A percentile compares a stretch with the other conserved stretches of the same genome.
These are phyloP conservation scores for Leptosomus discolor DNA, from an alignment of 2,113 vertebrate species.

Conservation along the genomic window DNA sequence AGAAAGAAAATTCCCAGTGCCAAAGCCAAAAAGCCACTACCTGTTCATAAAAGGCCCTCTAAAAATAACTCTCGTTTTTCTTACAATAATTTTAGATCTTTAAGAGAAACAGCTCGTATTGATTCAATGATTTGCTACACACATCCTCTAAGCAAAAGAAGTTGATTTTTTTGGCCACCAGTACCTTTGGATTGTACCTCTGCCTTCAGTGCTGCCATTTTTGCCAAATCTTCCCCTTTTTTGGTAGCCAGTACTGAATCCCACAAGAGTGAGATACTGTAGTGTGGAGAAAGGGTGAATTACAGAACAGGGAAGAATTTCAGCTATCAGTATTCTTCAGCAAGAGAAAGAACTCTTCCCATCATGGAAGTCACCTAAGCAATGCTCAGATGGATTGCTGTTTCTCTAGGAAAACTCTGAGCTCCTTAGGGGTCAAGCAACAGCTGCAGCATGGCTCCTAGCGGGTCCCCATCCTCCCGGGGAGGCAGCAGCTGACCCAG, in stretches of 20 bases:
- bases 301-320: background rate
- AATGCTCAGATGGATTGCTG: background rate
- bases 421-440: background rate
- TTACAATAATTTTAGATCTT: background rate
- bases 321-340: background rate
- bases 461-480: too few species aligned
- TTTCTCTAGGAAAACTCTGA: background rate
- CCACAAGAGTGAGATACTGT: fast-evolving
- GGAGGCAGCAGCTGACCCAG: background rate
- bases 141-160: background rate
- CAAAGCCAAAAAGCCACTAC: background rate
- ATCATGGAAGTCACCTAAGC: background rate
- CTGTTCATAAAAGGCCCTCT: background rate
- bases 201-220: background rate
- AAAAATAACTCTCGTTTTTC: background rate
- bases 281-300: background rate
- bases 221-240: background rate
- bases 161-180: fast-evolving
- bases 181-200: background rate
- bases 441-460: fast-evolving
- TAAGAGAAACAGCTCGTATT: background rate
- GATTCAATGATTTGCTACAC: background rate
- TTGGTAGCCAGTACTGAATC: background rate
- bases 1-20: background rate
- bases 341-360: background rate